Evolutionary conservation across 2,797 vertebrate genomes (phyloP), one percentile per base, ranked within the genome.

Genomic region (Gymnodraco acuticeps): DNA sequence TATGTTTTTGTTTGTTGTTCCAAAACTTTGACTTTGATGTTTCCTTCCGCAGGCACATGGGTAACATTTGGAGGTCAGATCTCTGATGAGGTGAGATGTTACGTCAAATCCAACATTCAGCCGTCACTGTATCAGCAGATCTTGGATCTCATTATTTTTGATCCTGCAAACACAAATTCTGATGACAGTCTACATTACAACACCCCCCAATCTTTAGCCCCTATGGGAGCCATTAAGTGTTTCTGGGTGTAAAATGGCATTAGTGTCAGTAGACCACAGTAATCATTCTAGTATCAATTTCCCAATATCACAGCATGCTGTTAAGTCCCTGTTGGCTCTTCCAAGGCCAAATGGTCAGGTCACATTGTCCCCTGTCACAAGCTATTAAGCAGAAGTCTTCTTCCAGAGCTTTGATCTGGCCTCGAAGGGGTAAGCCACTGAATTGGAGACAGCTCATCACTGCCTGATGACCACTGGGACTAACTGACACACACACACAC

Each of bases 51-150:
- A 99, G 98, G 98, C 89, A 99, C 98, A 0, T 99, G 98, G 98
- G 97, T 99, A 65, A 99, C 98, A 77, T 99, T 99, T 71, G 98
- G 98, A 92, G 97, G 97, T 78, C 98, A 99, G 75, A 97, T 99
- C 93, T 97, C 97, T 82, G 98, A 99, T 10, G 98, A 99, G 96
- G 98, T 99, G 91, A 96, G 96, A 85, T 16, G 1, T 70, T 2
- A 43, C 23, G 56, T 84, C 67, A 70, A 27, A 70, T 82, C 41
- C 42, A 74, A 85, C 51, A 42, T 31, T 75, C 58, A 68, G 56
- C 33, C 15, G 10, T 71, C 60, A 46, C 45, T n/a, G 56, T 42
- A 42, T 48, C 33, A 71, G 38, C 33, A 51, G n/a, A 72, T 60
- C 20, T 11, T 51, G 27, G 19, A 43, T 75, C 65, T 69, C 23